Evolutionary conservation across 53 echinoderm and acorn worm species (phyloP), one percentile per base, ranked within the genome.

Genomic region (Echinarachnius parma): DNA sequence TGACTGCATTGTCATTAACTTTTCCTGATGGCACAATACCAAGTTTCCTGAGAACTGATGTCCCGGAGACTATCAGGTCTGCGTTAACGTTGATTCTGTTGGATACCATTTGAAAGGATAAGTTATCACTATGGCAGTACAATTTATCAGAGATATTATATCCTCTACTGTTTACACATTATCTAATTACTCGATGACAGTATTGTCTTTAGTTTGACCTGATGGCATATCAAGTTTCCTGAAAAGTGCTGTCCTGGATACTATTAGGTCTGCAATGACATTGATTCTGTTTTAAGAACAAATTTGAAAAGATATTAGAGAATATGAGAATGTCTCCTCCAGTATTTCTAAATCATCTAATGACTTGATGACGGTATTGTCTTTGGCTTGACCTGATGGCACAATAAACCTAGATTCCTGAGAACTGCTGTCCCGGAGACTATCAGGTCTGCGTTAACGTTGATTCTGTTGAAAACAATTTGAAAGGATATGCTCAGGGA

Each of bases 381-480:
- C 91, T 27, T 34, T 27, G 24, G 71, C 76, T 15, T 68, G 42
- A 0, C 84, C 86, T 36, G 74, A 71, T 14, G 84, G 84, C 16
- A 44, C 9, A 3, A 85, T 48, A n/a, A n/a, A 33, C 62, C 62
- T 11, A 96, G 65, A 24, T 78, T 47, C 35, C 76, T 64, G 19
- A 96, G 78, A 47, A 96, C 75, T 7, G 60, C 85, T 66, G 81
- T 91, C 21, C 83, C 96, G 5, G 91, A 82, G 18, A 96, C 96
- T 42, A 96, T 96, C 47, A 96, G 61, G 66, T 96, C 96, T 42
- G 91, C 88, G 80, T 89, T 87, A 2, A 90, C 85, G 65, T 96
- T 96, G 14, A 96, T 53, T 18, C 96, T 96, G 61, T 4, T 34
- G n/a, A n/a, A n/a, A n/a, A n/a, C n/a, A n/a, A n/a, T n/a, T n/a